Conservation (phyloP, 30 jellyfish, hydroid and myxozoan genomes). For the Aurelia aurita region DNA sequence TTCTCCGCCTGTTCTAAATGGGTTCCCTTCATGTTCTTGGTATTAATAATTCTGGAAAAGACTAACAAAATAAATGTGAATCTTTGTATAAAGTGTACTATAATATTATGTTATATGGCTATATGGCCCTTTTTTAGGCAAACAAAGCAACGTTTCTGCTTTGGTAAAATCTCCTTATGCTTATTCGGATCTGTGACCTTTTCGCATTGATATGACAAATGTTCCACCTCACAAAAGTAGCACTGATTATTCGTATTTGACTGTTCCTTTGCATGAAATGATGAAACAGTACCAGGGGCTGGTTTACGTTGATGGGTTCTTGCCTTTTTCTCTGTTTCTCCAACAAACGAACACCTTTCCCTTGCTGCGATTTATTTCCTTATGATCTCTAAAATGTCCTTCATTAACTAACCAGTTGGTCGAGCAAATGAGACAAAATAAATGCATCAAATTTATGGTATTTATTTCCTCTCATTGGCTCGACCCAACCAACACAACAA, state of each 20-base stretch:
- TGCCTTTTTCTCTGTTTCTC: neutral
- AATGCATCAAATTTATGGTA: too few relatives aligned
- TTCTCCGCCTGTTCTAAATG: too few relatives aligned
- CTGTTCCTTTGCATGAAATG: slow-evolving; percentile 24
- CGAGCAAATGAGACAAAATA: too few relatives aligned
- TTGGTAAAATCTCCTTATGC: neutral
- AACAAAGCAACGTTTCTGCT: slow-evolving; percentile 1
- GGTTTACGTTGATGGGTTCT: neutral
- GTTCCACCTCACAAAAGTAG: slow-evolving; percentile 33
- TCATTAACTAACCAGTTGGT: slow-evolving; percentile 21
- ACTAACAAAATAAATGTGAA: too few relatives aligned
- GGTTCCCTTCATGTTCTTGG: too few relatives aligned
- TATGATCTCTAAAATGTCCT: slow-evolving; percentile 11
- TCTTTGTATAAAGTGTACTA: too few relatives aligned
- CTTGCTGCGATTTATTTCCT: slow-evolving; percentile 8
- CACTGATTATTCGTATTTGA: slow-evolving; percentile 6
- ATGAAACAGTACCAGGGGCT: slow-evolving; percentile 22
- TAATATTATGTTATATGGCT: too few relatives aligned
- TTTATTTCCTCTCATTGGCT: too few relatives aligned
- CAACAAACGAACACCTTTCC: neutral
- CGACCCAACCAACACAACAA: too few relatives aligned
- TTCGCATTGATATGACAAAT: slow-evolving; percentile 16
- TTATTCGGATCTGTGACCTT: neutral
- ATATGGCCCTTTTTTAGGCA: slow-evolving; percentile 2
- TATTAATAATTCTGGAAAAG: too few relatives aligned